Conservation (phyloP, 2,113 vertebrate species). For the Emydura subglobosa region DNA sequence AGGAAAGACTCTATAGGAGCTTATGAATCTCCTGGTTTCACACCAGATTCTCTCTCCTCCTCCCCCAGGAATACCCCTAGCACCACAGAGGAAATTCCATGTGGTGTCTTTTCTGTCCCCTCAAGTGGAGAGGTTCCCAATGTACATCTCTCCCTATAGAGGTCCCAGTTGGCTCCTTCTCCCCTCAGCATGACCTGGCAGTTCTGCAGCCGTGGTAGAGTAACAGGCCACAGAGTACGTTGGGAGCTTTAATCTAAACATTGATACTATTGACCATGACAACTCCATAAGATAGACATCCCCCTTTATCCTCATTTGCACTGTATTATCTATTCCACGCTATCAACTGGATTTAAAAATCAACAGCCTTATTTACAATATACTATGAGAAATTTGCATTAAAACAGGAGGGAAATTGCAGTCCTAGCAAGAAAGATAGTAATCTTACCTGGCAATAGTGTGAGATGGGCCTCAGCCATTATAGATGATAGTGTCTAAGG, state of each 20-base stretch:
- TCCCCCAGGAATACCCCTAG: not conserved
- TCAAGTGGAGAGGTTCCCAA: not conserved
- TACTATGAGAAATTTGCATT: not conserved
- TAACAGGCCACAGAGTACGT: not conserved
- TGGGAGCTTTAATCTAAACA: not conserved
- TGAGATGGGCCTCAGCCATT: not conserved
- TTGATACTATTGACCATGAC: not conserved
- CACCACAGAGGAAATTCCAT: not conserved
- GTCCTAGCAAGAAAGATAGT: not conserved
- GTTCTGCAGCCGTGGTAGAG: not conserved
- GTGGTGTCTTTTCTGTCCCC: not conserved
- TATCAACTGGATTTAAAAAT: constrained; percentile 11
- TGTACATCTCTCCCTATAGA: not conserved
- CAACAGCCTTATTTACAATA: not conserved
- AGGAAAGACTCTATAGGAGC: not conserved
- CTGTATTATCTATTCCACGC: not conserved
- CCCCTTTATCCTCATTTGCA: not conserved
- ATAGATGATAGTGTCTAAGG: not conserved
- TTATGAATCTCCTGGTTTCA: not conserved
- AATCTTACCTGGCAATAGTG: not conserved
- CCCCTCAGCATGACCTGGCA: not conserved
- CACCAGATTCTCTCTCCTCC: not conserved
- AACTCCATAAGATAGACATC: not conserved
- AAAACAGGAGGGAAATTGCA: not conserved
- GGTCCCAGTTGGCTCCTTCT: not conserved